These are phyloP conservation scores for Tubulanus polymorphus DNA, from an alignment of 2,888 invertebrate species.

Conservation along the genomic window DNA sequence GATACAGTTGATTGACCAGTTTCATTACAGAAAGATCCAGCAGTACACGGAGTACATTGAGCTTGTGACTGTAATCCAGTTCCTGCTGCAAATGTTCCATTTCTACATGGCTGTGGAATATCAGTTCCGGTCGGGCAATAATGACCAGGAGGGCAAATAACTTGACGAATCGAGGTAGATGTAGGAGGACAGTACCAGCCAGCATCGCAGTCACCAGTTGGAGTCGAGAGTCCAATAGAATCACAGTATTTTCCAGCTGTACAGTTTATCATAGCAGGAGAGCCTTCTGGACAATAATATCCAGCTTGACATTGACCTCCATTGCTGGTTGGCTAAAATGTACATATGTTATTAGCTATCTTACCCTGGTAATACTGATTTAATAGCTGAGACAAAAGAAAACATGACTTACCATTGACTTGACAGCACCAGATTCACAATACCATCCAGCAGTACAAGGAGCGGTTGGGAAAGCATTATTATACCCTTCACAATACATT, in stretches of 20 bases:
- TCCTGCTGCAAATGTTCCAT: constrained; percentile 41
- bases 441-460: constrained; percentile 41
- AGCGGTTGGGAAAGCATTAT: constrained; percentile 33
- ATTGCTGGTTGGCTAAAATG: constrained; percentile 30
- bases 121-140: constrained; percentile 36
- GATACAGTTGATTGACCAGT: constrained; percentile 30
- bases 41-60: constrained; percentile 35
- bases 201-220: constrained; percentile 35
- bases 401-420: constrained; percentile 25
- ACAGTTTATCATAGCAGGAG: constrained; percentile 31
- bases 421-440: constrained; percentile 22
- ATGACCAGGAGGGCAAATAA: constrained; percentile 32
- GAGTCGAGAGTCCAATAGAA: constrained; percentile 28
- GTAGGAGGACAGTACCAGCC: constrained; percentile 41
- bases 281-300: constrained; percentile 41
- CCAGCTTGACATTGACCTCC: constrained; percentile 45
- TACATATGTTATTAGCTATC: no score
- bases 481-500: constrained; percentile 38
- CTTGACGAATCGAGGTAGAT: constrained; percentile 26
- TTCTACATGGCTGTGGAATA: constrained; percentile 36
- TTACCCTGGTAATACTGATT: no score
- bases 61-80: constrained; percentile 19
- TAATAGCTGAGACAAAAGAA: no score
- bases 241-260: constrained; percentile 44
- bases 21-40: constrained; percentile 40